Percentiles rank a stretch among this genome's conserved stretches.
Evolutionary conservation across 2,888 invertebrate species (phyloP).

Genomic region (Troides aeacus): DNA sequence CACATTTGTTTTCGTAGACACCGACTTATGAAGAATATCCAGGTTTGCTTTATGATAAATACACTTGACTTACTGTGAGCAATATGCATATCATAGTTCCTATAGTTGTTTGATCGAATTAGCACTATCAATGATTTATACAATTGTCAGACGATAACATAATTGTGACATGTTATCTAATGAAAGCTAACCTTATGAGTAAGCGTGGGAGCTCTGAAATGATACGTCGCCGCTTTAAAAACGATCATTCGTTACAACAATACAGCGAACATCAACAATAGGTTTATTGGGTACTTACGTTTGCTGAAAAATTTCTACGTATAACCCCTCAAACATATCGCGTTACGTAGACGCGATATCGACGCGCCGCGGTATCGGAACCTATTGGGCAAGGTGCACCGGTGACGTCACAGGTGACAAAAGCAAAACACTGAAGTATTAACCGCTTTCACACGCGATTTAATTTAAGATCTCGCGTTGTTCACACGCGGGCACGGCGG

Average conservation of each 20-base stretch:
- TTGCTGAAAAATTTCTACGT: constrained; percentile 46
- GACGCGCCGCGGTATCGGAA: constrained; percentile 39
- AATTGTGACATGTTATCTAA: neutral
- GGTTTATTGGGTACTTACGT: constrained; percentile 42
- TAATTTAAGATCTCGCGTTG: constrained; percentile 67
- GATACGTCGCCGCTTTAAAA: neutral
- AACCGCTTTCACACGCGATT: constrained; percentile 45
- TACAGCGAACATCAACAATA: constrained; percentile 26
- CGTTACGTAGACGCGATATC: constrained; percentile 44
- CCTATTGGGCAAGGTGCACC: constrained; percentile 35
- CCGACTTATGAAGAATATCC: no score
- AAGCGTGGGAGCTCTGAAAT: no score
- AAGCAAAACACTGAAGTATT: constrained; percentile 42
- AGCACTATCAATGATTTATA: neutral
- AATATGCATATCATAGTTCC: no score
- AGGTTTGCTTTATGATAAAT: no score
- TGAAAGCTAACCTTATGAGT: neutral
- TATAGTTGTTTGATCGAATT: constrained; percentile 1
- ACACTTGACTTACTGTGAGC: no score
- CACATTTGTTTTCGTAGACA: no score
- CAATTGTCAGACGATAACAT: neutral
- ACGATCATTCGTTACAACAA: constrained; percentile 32
- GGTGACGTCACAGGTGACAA: constrained; percentile 44
- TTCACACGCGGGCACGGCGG: constrained; percentile 52
- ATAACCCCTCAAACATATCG: constrained; percentile 44